Percentiles rank a stretch among this genome's conserved stretches.
Conservation (phyloP, 2,113 vertebrate species). For the Stegastes partitus region DNA sequence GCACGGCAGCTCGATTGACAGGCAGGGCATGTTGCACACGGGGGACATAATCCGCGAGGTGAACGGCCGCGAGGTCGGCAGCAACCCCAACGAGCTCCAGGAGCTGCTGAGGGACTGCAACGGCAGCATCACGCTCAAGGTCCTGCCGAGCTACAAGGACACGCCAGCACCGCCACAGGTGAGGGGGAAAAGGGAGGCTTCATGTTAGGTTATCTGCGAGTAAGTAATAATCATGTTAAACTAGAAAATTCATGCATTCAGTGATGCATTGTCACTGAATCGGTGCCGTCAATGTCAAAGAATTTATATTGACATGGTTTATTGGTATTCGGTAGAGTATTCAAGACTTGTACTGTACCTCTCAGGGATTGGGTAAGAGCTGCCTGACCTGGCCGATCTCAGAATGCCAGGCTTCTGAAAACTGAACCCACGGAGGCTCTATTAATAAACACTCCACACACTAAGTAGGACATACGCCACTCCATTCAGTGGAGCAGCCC, state of each 20-base stretch:
- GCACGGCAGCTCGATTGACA: slow-evolving; percentile 97
- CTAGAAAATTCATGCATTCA: too few relatives aligned
- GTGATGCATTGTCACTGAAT: too few relatives aligned
- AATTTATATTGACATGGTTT: too few relatives aligned
- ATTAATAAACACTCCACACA: slow-evolving; percentile 81
- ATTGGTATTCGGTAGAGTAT: neutral
- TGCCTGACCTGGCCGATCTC: slow-evolving; percentile 62
- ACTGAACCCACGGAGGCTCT: slow-evolving; percentile 71
- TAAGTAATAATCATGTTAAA: too few relatives aligned
- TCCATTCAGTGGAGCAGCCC: slow-evolving; percentile 36
- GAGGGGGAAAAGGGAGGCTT: slow-evolving; percentile 12
- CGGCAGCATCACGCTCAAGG: slow-evolving; percentile 94
- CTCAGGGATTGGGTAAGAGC: slow-evolving; percentile 42
- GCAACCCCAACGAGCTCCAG: slow-evolving; percentile 92
- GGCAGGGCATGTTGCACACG: slow-evolving; percentile 95
- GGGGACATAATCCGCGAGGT: slow-evolving; percentile 97
- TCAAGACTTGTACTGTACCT: slow-evolving; percentile 30
- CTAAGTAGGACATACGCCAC: slow-evolving; percentile 71
- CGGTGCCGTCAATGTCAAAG: too few relatives aligned
- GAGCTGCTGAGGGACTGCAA: slow-evolving; percentile 93
- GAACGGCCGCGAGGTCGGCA: slow-evolving; percentile 92
- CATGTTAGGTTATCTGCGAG: neutral
- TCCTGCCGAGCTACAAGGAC: slow-evolving; percentile 96
- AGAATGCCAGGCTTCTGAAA: slow-evolving; percentile 78
- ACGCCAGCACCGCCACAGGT: slow-evolving; percentile 90